Percentiles rank a stretch among this genome's conserved stretches.
These are phyloP conservation scores for Pachypanchax playfairii DNA, from an alignment of 2,113 vertebrate genomes.

Conservation along the genomic window DNA sequence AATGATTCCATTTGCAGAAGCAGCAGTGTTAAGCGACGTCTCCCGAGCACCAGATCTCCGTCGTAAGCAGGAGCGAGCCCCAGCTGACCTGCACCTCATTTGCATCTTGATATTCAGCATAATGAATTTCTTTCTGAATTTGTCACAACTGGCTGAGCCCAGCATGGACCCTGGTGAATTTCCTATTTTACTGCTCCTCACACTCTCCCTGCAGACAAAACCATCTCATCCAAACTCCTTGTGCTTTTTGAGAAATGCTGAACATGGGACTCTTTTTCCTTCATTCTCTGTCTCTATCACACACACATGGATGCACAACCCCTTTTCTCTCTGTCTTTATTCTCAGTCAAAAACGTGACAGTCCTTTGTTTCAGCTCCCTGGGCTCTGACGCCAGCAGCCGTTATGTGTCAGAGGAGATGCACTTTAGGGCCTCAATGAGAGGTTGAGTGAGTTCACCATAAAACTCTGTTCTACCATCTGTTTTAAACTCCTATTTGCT, in stretches of 20 bases:
- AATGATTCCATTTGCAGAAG: conserved; percentile 8
- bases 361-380: conserved; percentile 25
- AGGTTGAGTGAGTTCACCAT: conserved; percentile 27
- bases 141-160: conserved; percentile 47
- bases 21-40: neutral
- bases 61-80: neutral
- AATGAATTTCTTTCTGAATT: conserved; percentile 42
- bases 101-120: conserved; percentile 20
- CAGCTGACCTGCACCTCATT: conserved; percentile 44
- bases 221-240: conserved; percentile 19
- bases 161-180: conserved; percentile 8
- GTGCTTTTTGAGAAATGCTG: conserved; percentile 16
- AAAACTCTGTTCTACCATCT: conserved; percentile 22
- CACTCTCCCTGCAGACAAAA: conserved; percentile 7
- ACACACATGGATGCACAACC: neutral
- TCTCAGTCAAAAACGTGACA: conserved; percentile 18
- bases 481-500: conserved; percentile 19
- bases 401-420: conserved; percentile 38
- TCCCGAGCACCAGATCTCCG: conserved; percentile 8
- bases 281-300: neutral
- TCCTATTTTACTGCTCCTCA: neutral
- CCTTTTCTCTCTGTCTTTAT: conserved; percentile 11
- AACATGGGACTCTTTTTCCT: conserved; percentile 6
- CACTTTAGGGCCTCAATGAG: conserved; percentile 27
- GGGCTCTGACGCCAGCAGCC: conserved; percentile 12